Evolutionary conservation across 2,113 vertebrate species (phyloP).

Genomic region (Urocynchramus pylzowi): DNA sequence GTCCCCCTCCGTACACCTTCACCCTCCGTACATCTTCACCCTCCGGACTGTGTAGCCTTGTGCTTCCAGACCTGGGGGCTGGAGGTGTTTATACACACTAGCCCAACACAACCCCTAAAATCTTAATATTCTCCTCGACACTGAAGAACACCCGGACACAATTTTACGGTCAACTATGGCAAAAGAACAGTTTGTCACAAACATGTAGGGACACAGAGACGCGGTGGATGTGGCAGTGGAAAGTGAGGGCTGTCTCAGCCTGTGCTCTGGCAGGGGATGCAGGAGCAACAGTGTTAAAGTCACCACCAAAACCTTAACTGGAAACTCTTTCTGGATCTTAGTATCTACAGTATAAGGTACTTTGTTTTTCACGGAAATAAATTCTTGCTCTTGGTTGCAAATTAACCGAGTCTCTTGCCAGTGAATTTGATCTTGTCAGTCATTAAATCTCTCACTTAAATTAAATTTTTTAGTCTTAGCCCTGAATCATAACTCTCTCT

Average conservation of each 20-base stretch:
- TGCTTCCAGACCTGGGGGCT: not conserved
- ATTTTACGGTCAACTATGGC: not conserved
- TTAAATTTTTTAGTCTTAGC: not conserved
- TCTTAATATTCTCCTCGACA: not conserved
- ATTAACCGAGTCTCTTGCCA: not conserved
- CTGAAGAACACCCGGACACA: not conserved
- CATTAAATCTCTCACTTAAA: not conserved
- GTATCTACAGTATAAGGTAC: not conserved
- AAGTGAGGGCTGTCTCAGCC: not conserved
- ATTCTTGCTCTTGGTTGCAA: conserved; percentile 4
- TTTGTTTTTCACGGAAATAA: conserved; percentile 27
- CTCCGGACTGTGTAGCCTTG: accelerated
- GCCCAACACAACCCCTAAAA: not conserved
- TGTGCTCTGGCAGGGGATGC: not conserved
- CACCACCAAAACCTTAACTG: not conserved
- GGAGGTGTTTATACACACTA: not conserved
- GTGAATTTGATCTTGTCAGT: conserved; percentile 22
- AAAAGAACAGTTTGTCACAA: not conserved
- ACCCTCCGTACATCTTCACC: not conserved
- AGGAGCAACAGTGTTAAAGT: not conserved
- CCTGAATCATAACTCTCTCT: not conserved
- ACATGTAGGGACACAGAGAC: accelerated
- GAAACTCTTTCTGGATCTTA: not conserved
- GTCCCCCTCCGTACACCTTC: not conserved
- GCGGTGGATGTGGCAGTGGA: accelerated